Evolutionary conservation across 1,140 invertebrate genomes (phyloP).

Genomic region (Adelges cooleyi): DNA sequence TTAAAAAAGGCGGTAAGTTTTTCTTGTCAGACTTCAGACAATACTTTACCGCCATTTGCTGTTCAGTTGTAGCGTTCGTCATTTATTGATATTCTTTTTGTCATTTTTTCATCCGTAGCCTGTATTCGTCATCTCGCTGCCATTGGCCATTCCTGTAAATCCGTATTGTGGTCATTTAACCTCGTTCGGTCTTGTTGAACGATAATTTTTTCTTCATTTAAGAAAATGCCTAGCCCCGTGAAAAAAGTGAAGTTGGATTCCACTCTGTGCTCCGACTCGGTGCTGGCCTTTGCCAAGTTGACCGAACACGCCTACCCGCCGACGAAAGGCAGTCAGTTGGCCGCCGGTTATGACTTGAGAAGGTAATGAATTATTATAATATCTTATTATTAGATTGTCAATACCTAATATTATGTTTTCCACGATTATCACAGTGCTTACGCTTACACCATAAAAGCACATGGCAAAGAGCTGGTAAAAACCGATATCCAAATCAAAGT

Average conservation of each 20-base stretch:
- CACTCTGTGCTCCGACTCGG: background rate
- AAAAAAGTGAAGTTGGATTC: background rate
- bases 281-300: slow-evolving; percentile 54
- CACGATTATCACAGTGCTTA: slow-evolving; percentile 63
- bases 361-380: slow-evolving; percentile 49
- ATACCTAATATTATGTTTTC: background rate
- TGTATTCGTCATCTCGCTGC: too few relatives aligned
- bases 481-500: slow-evolving; percentile 85
- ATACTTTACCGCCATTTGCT: too few relatives aligned
- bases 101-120: too few relatives aligned
- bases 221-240: background rate
- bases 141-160: too few relatives aligned
- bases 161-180: too few relatives aligned
- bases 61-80: too few relatives aligned
- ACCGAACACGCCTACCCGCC: slow-evolving; percentile 67
- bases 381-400: background rate
- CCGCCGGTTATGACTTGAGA: slow-evolving; percentile 85
- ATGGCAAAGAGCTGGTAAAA: slow-evolving; percentile 72
- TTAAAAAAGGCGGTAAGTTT: too few relatives aligned
- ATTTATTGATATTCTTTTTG: too few relatives aligned
- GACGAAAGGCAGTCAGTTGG: slow-evolving; percentile 63
- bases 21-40: too few relatives aligned
- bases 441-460: slow-evolving; percentile 65
- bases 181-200: too few relatives aligned
- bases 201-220: too few relatives aligned